Base-by-base conservation (phyloP, 2,113 vertebrate species). In the Ophthalmolycus amberensis region DNA sequence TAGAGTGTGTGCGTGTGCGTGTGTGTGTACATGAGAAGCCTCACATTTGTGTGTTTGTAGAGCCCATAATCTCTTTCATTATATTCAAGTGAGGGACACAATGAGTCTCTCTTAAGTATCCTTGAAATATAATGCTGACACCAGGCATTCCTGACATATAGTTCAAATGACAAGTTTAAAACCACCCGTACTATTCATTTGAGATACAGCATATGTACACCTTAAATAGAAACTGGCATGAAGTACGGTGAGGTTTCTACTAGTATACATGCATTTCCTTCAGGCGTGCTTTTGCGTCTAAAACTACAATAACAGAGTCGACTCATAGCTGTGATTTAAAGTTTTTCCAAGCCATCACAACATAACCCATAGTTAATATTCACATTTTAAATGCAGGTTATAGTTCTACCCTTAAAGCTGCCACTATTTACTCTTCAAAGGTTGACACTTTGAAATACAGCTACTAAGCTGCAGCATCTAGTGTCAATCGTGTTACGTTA, bases 51-150 rank as follows among this genome's bases (percentile, higher is more conserved):
- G 42, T 80, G 58, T 82, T 48, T 71, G 44, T 22, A 70, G 29
- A 84, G 44, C 54, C 42, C 32, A 56, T 85, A 75, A 80, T 87
- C 72, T 85, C 37, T 63, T 84, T 46, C 65, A 50, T 75, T 62
- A 38, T 68, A 85, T 87, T 86, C 72, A 88, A 54, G 54, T 73
- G 52, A 79, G 82, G 56, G 71, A 76, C 54, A 69, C 62, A 73
- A 69, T 72, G 37, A 76, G 12, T 69, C 46, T 71, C 20, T 59
- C 11, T 85, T 44, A 64, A 46, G 40, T 72, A 15, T 82, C 60
- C 52, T 72, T 75, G 52, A 79, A 86, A 71, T 56, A 54, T 66
- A 72, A 84, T 70, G 65, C 52, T 77, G 20, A 83, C 46, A 76
- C 58, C 62, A 29, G 27, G 60, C 54, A 42, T 68, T 60, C 12